These are phyloP conservation scores for Uropsilus gracilis DNA, from an alignment of 2,113 vertebrate species.

Conservation along the genomic window DNA sequence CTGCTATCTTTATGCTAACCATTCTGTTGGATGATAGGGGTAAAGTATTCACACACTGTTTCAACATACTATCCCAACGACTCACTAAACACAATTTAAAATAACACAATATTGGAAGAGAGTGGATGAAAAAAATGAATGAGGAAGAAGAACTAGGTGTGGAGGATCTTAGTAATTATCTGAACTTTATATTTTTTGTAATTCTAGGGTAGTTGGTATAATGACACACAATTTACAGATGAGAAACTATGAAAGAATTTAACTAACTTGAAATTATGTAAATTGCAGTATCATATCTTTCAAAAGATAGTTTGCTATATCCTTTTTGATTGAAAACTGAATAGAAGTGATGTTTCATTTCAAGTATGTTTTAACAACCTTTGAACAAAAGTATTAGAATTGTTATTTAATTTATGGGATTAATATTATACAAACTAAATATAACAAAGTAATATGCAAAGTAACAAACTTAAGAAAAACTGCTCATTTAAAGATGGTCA, in stretches of 20 bases:
- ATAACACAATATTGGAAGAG: neutral
- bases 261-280: neutral
- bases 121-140: neutral
- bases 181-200: neutral
- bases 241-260: neutral
- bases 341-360: constrained; percentile 27
- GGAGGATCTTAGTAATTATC: neutral
- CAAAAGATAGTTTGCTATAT: neutral
- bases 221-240: neutral
- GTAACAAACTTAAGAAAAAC: constrained; percentile 27
- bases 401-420: neutral
- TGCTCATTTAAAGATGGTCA: neutral
- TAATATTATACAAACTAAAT: neutral
- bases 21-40: neutral
- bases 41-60: neutral
- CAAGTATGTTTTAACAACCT: neutral
- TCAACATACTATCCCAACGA: neutral
- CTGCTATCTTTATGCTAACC: neutral
- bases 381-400: neutral
- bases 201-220: neutral
- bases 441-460: neutral
- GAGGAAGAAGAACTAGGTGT: neutral
- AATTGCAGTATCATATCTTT: neutral
- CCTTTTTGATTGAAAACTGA: neutral
- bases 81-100: neutral